These are phyloP conservation scores for Motacilla tschutschensis DNA, from an alignment of 2,113 vertebrate species.

Conservation along the genomic window DNA sequence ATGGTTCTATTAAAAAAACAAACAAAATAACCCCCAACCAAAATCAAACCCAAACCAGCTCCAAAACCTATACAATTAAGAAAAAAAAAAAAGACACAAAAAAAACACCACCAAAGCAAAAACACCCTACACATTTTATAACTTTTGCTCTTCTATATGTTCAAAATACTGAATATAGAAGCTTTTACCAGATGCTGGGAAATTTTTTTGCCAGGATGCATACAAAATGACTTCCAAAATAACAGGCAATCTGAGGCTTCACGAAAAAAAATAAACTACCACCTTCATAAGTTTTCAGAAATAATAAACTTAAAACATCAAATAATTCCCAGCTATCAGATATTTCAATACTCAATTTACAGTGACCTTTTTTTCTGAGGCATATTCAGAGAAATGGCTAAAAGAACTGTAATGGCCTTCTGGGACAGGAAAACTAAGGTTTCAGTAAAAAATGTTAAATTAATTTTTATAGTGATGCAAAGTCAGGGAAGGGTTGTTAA, in stretches of 20 bases:
- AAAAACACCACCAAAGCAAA: background rate
- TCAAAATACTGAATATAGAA: constrained; percentile 9
- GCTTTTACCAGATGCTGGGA: constrained; percentile 46
- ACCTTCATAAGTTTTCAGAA: constrained; percentile 56
- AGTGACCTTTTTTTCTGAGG: constrained; percentile 21
- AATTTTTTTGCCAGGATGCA: constrained; percentile 53
- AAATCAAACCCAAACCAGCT: background rate
- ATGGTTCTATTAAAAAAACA: background rate
- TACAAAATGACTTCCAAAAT: constrained; percentile 41
- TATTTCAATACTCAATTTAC: constrained; percentile 58
- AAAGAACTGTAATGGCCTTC: constrained; percentile 66
- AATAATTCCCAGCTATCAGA: constrained; percentile 54
- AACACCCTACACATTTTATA: background rate
- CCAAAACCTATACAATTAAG: background rate
- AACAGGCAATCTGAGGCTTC: constrained; percentile 52
- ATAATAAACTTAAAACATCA: constrained; percentile 63
- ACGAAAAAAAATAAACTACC: constrained; percentile 21
- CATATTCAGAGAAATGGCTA: constrained; percentile 61
- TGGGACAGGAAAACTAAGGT: constrained; percentile 74
- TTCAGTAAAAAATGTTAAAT: constrained; percentile 76
- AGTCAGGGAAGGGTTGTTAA: constrained; percentile 75
- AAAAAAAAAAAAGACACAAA: background rate
- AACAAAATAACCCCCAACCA: background rate
- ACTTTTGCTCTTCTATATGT: background rate
- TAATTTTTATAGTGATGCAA: constrained; percentile 77